Conservation (phyloP, 2,113 vertebrate species). For the Grallaria varia region DNA sequence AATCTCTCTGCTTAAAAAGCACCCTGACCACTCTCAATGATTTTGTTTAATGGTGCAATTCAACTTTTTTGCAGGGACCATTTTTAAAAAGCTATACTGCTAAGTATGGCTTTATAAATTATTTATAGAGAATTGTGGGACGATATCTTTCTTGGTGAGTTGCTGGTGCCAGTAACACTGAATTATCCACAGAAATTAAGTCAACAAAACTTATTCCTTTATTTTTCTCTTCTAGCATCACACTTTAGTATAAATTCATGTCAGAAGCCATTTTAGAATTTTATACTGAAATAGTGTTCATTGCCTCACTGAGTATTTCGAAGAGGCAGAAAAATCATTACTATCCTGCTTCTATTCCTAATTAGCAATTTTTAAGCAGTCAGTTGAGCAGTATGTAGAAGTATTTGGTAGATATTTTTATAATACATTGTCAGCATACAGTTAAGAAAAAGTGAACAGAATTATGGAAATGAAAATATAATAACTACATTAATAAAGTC, state of each 20-base stretch:
- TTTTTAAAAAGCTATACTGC: conserved; percentile 33
- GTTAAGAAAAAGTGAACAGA: not conserved
- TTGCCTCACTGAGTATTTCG: not conserved
- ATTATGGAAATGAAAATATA: not conserved
- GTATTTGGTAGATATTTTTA: not conserved
- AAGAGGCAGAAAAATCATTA: not conserved
- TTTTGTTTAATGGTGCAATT: conserved; percentile 43
- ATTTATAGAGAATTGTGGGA: conserved; percentile 24
- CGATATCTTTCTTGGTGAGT: not conserved
- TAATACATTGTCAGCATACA: not conserved
- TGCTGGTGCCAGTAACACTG: not conserved
- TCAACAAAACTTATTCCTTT: not conserved
- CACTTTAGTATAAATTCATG: not conserved
- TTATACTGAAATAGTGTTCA: conserved; percentile 2
- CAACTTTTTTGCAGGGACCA: not conserved
- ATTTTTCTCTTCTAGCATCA: not conserved
- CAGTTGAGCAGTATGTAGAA: not conserved
- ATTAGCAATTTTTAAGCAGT: not conserved
- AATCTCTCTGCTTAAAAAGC: conserved; percentile 23
- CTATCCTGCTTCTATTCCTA: not conserved
- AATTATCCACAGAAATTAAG: conserved; percentile 17
- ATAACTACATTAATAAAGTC: not conserved
- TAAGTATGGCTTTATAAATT: conserved; percentile 19
- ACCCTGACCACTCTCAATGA: not conserved
- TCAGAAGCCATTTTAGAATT: not conserved